These are phyloP conservation scores for Masticophis lateralis DNA, from an alignment of 2,797 vertebrate genomes.

Conservation along the genomic window DNA sequence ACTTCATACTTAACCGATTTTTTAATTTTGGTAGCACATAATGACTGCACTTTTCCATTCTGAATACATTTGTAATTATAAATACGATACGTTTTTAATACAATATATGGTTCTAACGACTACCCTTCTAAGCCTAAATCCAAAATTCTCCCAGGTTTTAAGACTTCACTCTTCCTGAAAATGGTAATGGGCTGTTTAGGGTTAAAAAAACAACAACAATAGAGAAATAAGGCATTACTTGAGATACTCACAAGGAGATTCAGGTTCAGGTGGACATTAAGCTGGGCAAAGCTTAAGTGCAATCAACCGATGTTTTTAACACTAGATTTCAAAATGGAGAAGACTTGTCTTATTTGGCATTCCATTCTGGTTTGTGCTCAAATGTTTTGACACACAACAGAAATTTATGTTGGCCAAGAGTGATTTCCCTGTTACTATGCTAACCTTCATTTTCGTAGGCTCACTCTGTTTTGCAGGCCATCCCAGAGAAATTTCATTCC, in stretches of 20 bases:
- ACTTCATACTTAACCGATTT: neutral
- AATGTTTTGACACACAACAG: conserved; percentile 33
- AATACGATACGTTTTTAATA: neutral
- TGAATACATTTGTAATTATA: neutral
- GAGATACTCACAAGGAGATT: conserved; percentile 10
- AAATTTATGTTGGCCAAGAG: conserved; percentile 30
- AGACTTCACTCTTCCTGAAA: neutral
- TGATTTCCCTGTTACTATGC: conserved; percentile 38
- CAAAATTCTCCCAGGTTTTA: neutral
- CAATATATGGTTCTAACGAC: conserved; percentile 24
- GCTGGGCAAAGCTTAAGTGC: conserved; percentile 28
- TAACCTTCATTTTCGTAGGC: neutral
- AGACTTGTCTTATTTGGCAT: conserved; percentile 31
- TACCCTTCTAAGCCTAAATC: conserved; percentile 5
- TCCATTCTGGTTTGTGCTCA: conserved; percentile 53
- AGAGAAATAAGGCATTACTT: neutral
- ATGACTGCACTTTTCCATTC: conserved; percentile 43
- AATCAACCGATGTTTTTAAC: conserved; percentile 40
- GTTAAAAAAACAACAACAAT: neutral
- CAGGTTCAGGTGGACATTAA: conserved; percentile 32
- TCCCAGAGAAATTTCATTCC: neutral
- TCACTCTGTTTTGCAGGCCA: neutral
- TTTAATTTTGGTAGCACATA: conserved; percentile 62
- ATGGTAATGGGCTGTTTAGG: neutral
- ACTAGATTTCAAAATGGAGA: conserved; percentile 43